phyloP scores from a whole-genome alignment of 2,888 invertebrate species.

The Melikaiella ostensackeni region DNA sequence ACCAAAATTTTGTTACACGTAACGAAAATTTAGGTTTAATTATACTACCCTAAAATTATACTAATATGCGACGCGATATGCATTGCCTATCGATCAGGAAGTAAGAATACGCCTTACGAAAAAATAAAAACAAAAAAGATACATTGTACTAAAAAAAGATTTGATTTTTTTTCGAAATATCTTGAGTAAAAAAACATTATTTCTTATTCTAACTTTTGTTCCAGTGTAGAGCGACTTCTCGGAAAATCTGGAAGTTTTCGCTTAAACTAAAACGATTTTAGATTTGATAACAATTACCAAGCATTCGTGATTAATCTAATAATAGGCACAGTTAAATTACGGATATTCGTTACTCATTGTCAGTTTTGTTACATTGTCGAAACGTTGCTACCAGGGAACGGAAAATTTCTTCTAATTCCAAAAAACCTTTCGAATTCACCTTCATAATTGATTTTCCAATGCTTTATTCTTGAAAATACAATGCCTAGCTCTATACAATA shows the following conservation, averaged over 20 bases:
- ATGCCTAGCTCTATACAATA: constrained; percentile 50
- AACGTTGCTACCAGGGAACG: constrained; percentile 75
- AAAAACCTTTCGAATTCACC: constrained; percentile 45
- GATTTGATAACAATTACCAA: constrained; percentile 33
- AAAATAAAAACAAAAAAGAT: neutral
- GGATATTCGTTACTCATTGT: constrained; percentile 60
- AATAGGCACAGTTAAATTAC: constrained; percentile 76
- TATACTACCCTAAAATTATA: neutral
- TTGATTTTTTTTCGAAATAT: constrained; percentile 3
- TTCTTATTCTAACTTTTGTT: constrained; percentile 7
- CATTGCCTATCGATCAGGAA: neutral
- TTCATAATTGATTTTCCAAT: constrained; percentile 62
- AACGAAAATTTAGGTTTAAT: constrained; percentile 19
- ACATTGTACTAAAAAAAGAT: neutral
- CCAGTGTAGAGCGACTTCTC: neutral
- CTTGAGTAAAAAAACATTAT: neutral
- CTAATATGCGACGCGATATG: constrained; percentile 1
- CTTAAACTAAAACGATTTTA: constrained; percentile 11
- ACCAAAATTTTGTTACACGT: constrained; percentile 4
- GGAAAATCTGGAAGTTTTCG: neutral
- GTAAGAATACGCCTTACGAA: neutral
- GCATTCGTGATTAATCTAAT: constrained; percentile 63
- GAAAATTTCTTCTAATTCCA: constrained; percentile 56
- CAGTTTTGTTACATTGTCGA: constrained; percentile 64
- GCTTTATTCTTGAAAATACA: constrained; percentile 70